Evolutionary conservation across 2,113 vertebrate genomes (phyloP), one percentile per base, ranked within the genome.

Genomic region (Pangasianodon hypophthalmus): DNA sequence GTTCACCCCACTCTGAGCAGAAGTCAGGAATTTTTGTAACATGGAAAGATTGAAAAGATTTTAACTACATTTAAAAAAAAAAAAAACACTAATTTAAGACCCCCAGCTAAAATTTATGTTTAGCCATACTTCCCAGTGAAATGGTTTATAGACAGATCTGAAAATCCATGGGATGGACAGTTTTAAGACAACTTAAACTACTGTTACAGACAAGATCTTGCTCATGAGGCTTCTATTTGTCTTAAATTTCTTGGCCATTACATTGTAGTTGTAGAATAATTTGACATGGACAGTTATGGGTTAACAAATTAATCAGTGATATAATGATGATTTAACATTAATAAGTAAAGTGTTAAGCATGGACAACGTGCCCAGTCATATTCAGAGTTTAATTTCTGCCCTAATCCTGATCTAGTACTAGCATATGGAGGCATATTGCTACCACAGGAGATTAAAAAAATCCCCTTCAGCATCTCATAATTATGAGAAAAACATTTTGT

Each of bases 1-100:
- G 88, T 89, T 90, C 92, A 91, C 89, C 91, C 92, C 87, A 54
- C 85, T 89, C 73, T 54, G 44, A 0, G 21, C 32, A 85, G 52
- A 84, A 88, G 62, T 88, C 67, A 75, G 18, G 16, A 56, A 77
- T 60, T 90, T 90, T 87, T 50, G 14, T 86, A 87, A 90, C 32
- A 29, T 24, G 52, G 62, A 67, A 29, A 19, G 29, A 81, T 32
- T 81, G 6, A 52, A 82, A 56, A 0, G 19, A 62, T 60, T 84
- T 26, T 26, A 62, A 29, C 56, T 16, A 56, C 21, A 62, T 84
- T 60, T 19, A 19, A 48, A 16, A 29, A 26, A 79, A 77, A 50
- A 4, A 79, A 69, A 0, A 9, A 71, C 1, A 18, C 1, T 58
- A 37, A 60, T 83, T 37, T 37, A 58, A 83, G 18, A 83, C 32